A percentile compares a stretch with the other conserved stretches of the same genome.
phyloP scores from a whole-genome alignment of 2,888 invertebrate genomes.

The Nezara viridula region DNA sequence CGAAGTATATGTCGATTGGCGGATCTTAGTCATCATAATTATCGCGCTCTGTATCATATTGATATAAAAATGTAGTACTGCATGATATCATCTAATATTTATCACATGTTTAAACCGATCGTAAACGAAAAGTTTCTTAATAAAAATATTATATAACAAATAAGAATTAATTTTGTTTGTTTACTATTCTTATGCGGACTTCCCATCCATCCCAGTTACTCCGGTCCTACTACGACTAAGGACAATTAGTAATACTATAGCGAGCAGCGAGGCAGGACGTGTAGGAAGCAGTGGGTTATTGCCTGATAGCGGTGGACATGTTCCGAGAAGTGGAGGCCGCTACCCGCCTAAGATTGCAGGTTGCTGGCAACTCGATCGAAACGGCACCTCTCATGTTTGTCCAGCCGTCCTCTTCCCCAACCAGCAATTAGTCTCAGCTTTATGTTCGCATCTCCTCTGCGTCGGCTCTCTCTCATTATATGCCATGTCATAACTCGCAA shows the following conservation, averaged over 20 bases:
- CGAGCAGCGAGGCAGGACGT: background rate
- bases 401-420: background rate
- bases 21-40: no score
- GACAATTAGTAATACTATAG: background rate
- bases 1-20: no score
- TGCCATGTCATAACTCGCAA: background rate
- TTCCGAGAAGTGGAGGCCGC: constrained; percentile 34
- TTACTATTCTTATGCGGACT: no score
- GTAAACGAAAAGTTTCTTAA: no score
- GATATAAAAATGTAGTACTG: no score
- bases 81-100: no score
- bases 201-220: background rate
- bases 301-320: constrained; percentile 32
- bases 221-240: background rate
- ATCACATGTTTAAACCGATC: no score
- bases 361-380: constrained; percentile 8
- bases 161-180: no score
- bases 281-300: constrained; percentile 3
- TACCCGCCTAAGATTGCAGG: background rate
- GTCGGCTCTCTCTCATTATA: background rate
- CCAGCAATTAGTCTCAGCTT: background rate
- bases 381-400: constrained; percentile 6
- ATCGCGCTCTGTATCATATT: no score
- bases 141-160: no score
- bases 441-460: background rate